Conservation (phyloP, 1,140 invertebrate species). For the Drosophila murphyi region DNA sequence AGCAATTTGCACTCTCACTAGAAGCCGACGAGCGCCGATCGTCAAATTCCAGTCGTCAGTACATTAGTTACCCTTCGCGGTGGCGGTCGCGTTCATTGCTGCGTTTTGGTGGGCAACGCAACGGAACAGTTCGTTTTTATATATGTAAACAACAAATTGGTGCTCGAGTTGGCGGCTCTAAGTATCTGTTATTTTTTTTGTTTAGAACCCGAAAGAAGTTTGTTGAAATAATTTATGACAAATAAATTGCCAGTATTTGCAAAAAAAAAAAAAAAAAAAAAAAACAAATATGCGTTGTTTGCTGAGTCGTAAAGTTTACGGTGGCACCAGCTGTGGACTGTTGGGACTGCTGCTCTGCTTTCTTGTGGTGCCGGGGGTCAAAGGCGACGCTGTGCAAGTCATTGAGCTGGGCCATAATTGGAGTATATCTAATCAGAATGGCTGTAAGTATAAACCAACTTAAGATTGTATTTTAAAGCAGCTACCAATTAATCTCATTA, state of each 20-base stretch:
- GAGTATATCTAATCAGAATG: conserved; percentile 72
- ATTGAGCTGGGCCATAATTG: conserved; percentile 63
- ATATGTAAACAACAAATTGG: not conserved
- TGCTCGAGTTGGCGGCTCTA: not conserved
- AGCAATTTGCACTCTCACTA: conserved; percentile 1
- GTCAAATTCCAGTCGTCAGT: conserved; percentile 20
- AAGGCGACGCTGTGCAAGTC: conserved; percentile 61
- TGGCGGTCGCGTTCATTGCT: conserved; percentile 30
- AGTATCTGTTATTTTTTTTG: conserved; percentile 19
- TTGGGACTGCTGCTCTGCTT: conserved; percentile 26
- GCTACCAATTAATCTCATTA: conserved; percentile 10
- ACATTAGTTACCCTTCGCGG: conserved; percentile 18
- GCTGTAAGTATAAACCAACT: conserved; percentile 55
- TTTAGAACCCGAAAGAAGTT: conserved; percentile 34
- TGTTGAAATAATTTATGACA: conserved; percentile 15
- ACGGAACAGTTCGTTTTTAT: conserved; percentile 13
- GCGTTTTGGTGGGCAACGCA: conserved; percentile 29
- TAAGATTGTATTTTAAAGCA: conserved; percentile 1
- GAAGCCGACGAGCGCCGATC: conserved; percentile 12
- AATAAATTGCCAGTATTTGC: conserved; percentile 1
- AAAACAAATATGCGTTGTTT: conserved; percentile 26
- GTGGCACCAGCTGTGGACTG: conserved; percentile 22
- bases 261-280: not conserved
- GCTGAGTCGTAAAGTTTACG: not conserved
- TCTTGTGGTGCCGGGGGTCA: conserved; percentile 13